Base-by-base conservation (phyloP, 1,140 invertebrate species). In the Tribolium madens region DNA sequence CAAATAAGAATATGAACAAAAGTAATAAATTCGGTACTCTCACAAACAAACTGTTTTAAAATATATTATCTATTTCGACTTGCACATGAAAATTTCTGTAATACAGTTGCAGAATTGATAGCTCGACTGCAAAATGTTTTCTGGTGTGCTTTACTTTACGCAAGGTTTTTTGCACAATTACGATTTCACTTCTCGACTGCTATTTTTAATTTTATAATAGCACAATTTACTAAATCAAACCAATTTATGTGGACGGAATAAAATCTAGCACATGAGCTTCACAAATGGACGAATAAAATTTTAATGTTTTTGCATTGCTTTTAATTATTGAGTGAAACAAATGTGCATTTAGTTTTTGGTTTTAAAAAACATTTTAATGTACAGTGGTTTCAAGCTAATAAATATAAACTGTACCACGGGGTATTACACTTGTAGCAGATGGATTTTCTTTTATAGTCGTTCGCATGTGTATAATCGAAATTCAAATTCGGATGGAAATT, bases 381-480 rank as follows among this genome's bases (percentile, higher is more conserved):
- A 10, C n/a, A 42, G 9, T n/a, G 36, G 36, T 42, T 42, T 42
- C 5, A 9, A 10, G n/a, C 9, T 9, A 42, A 42, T 42, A 42
- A 42, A 42, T 10, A n/a, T 42, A 42, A 42, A 42, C 9, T 7
- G 36, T 42, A 10, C 2, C 36, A 42, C 6, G 21, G 21, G 21
- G 21, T 26, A 26, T 26, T 26, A 1, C 21, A 26, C 21, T 26
- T 7, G n/a, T 42, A 42, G 36, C 36, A 42, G 0, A 42, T 2
- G 36, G 36, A 42, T 42, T 42, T 42, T 42, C 36, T 42, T 42
- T 42, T 42, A 42, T 42, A 42, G 36, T 42, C 36, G 6, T 21
- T 57, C 48, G 52, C 52, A 57, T 57, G 52, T 18, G 52, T 57
- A 26, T 57, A 57, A 57, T 57, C 52, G 18, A 21, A 57, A 57